A percentile compares a stretch with the other conserved stretches of the same genome.
Conservation (phyloP, 2,888 invertebrate genomes). For the Agrochola litura region DNA sequence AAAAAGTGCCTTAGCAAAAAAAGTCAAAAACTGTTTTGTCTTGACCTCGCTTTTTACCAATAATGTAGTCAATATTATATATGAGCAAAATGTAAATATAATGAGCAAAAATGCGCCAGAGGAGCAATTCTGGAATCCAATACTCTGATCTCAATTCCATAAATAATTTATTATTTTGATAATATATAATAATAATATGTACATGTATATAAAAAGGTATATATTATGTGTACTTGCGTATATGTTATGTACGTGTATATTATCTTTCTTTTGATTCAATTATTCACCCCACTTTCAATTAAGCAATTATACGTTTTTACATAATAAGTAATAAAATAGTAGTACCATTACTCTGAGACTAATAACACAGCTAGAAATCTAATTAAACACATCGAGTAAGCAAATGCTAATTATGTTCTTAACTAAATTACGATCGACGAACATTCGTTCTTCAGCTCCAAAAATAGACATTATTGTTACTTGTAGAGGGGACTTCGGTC, state of each 20-base stretch:
- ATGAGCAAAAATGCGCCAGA: not conserved
- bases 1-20: not conserved
- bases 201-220: too few relatives aligned
- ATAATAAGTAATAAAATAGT: not conserved
- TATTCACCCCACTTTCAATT: not conserved
- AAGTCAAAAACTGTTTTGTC: not conserved
- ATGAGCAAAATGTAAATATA: not conserved
- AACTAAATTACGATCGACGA: constrained; percentile 37
- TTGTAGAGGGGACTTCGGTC: constrained; percentile 29
- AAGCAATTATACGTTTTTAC: not conserved
- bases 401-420: constrained; percentile 50
- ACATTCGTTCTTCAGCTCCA: constrained; percentile 22
- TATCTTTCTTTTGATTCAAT: not conserved
- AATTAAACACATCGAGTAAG: constrained; percentile 22
- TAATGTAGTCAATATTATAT: not conserved
- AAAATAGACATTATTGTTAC: constrained; percentile 28
- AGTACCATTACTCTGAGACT: not conserved
- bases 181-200: too few relatives aligned
- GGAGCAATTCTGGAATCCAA: not conserved
- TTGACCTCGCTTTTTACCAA: not conserved
- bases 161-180: not conserved
- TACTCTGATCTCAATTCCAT: not conserved
- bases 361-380: constrained; percentile 16
- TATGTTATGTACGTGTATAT: too few relatives aligned
- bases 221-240: too few relatives aligned